These are phyloP conservation scores for Dasyornis broadbenti DNA, from an alignment of 2,113 vertebrate species.

Conservation along the genomic window DNA sequence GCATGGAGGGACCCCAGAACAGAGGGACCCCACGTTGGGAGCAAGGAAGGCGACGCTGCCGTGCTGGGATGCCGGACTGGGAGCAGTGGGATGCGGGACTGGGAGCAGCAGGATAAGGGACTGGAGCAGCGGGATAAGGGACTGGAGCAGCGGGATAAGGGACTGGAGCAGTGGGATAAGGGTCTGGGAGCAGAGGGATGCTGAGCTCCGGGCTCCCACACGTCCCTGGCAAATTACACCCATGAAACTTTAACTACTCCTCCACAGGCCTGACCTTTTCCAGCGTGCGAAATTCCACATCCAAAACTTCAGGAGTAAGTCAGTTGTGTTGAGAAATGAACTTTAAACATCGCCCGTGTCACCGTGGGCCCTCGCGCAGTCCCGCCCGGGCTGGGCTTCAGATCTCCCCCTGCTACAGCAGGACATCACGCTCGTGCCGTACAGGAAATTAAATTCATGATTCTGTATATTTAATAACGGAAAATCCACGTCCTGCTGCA, in stretches of 20 bases:
- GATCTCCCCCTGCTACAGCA: background rate
- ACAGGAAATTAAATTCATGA: conserved; percentile 65
- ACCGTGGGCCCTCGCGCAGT: background rate
- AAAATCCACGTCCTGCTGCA: conserved; percentile 63
- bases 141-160: no score
- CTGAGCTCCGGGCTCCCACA: background rate
- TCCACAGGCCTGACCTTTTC: conserved; percentile 7
- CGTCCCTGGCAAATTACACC: background rate
- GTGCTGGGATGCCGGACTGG: background rate
- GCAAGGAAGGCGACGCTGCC: background rate
- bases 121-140: no score
- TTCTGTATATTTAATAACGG: conserved; percentile 52
- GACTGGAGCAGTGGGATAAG: fast-evolving
- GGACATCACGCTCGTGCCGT: conserved; percentile 1
- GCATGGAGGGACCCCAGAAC: background rate
- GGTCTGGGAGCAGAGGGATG: background rate
- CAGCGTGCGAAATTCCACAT: background rate
- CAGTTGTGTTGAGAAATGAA: background rate
- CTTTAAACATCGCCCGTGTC: background rate
- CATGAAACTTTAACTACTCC: conserved; percentile 14
- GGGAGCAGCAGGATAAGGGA: background rate
- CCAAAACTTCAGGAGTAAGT: background rate
- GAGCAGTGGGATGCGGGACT: fast-evolving
- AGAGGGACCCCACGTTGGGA: background rate
- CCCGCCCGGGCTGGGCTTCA: background rate